Evolutionary conservation across 2,888 invertebrate species (phyloP), one percentile per base, ranked within the genome.

Genomic region (Melangyna quadrimaculata): DNA sequence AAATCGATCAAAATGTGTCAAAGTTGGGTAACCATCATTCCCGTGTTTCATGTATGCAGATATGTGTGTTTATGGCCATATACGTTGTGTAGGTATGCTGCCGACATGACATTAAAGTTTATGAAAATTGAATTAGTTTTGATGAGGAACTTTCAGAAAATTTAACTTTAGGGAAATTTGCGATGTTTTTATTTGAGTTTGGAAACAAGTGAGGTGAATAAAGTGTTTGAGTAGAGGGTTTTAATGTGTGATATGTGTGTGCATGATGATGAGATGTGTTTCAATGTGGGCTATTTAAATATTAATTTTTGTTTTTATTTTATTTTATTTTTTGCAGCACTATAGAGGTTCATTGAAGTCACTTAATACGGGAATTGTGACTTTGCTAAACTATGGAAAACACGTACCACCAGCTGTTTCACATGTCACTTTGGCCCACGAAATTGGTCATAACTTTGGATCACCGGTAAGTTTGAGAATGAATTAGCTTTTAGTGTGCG

Each of bases 371-470:
- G 99, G 99, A 78, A 98, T 99, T 90, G 98, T 99, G 82, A 99
- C 99, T 32, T 94, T 99, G 87, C 94, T 99, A 87, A 99, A 99
- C 94, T 99, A 99, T 93, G 98, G 98, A 80, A 98, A 98, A 92
- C 97, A 98, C 92, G 99, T 99, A 86, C 98, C 99, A 80, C 97
- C 98, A n/a, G 97, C 98, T 70, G 99, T 99, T 55, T 98, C 98
- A 12, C 98, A 99, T 93, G 97, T 99, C 88, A 99, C 99, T 4
- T 94, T 99, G 88, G 99, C 99, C 17, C 99, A 99, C 93, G 99
- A 99, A 94, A 98, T 99, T 90, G 99, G 99, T 77, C 99, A 99
- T 93, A 99, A 99, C 93, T 99, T 99, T 91, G 99, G 99, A 87
- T 98, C 98, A 70, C 98, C 98, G 92, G 98, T 98, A 93, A 94